Percentiles rank a stretch among this genome's conserved stretches.
Conservation (phyloP, 2,797 vertebrate genomes). For the Otus scops region DNA sequence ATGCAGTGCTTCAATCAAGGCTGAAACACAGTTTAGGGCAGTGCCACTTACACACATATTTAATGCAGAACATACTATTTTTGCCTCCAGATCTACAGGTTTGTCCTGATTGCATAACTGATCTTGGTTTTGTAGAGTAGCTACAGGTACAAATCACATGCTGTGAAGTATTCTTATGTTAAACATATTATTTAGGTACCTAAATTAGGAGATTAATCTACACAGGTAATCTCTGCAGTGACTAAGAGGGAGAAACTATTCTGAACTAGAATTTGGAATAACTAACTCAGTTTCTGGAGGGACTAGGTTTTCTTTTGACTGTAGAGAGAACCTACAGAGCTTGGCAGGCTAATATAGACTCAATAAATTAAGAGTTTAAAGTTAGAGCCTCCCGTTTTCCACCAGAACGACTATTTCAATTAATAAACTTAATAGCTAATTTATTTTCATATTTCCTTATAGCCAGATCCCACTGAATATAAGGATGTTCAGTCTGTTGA, state of each 20-base stretch:
- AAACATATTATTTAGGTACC: not conserved
- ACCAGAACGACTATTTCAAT: not conserved
- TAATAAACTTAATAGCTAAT: not conserved
- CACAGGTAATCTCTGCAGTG: not conserved
- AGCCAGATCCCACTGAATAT: not conserved
- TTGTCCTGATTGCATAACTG: not conserved
- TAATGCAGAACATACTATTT: not conserved
- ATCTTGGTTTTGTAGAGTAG: not conserved
- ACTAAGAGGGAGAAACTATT: not conserved
- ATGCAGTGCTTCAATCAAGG: not conserved
- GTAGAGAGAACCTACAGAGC: not conserved
- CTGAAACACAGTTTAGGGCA: not conserved
- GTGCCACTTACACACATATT: not conserved
- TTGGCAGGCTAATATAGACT: not conserved
- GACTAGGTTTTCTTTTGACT: not conserved
- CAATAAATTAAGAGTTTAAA: not conserved
- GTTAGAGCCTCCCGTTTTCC: not conserved
- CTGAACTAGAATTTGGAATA: not conserved
- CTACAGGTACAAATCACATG: not conserved
- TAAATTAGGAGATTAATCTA: not conserved
- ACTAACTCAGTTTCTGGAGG: not conserved
- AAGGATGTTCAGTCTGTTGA: not conserved
- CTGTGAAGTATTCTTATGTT: not conserved
- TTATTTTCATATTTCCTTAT: not conserved
- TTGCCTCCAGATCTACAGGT: not conserved